Percentiles rank a stretch among this genome's conserved stretches.
Evolutionary conservation across 2,113 vertebrate genomes (phyloP).

Genomic region (Cinclus cinclus): DNA sequence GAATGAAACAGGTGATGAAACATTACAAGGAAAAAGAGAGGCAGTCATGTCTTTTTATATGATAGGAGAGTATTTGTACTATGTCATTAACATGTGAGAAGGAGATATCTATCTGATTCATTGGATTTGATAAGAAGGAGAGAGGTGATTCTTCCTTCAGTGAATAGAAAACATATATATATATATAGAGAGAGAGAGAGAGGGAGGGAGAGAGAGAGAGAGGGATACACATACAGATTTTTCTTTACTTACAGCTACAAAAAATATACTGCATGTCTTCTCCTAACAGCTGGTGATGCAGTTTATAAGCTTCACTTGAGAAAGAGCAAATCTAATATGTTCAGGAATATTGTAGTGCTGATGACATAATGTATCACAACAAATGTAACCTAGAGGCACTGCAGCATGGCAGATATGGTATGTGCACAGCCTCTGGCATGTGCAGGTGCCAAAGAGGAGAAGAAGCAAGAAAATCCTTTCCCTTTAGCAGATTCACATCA

Average conservation of each 20-base stretch:
- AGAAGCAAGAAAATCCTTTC: neutral
- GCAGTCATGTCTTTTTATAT: neutral
- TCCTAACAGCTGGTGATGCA: neutral
- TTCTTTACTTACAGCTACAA: neutral
- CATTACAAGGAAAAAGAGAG: neutral
- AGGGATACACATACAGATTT: neutral
- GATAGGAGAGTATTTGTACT: neutral
- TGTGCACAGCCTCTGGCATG: neutral
- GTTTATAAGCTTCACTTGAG: neutral
- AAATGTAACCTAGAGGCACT: neutral
- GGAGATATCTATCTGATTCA: neutral
- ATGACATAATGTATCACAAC: fast-evolving
- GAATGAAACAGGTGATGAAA: neutral
- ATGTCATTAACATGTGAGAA: neutral
- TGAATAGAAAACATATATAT: neutral
- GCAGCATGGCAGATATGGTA: neutral
- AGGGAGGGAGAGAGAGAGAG: too few species aligned
- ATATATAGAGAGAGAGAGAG: too few species aligned
- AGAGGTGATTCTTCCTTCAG: neutral
- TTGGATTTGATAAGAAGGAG: neutral
- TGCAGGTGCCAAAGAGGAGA: neutral
- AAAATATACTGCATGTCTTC: neutral
- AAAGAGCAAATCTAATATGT: neutral
- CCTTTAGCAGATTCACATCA: neutral
- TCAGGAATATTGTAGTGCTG: neutral